Percentiles rank a stretch among this genome's conserved stretches.
phyloP scores from a whole-genome alignment of 35 echinoderm and acorn worm genomes.

The Chiridota heheva region DNA sequence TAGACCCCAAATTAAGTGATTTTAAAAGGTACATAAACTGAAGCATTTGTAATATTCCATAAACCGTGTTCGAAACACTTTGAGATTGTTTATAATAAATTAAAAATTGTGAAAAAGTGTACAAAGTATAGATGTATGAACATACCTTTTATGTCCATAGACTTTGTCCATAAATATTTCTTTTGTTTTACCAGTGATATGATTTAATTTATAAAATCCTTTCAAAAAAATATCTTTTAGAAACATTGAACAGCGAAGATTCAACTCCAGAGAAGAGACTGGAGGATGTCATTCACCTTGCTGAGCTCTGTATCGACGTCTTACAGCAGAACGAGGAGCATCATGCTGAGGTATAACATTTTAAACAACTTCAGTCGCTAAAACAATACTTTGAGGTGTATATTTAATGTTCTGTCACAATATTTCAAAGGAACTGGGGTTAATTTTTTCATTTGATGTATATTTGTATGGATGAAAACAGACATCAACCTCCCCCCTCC shows the following conservation, averaged over 20 bases:
- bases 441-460: neutral
- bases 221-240: constrained; percentile 31
- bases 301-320: constrained; percentile 95
- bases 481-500: neutral
- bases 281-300: constrained; percentile 93
- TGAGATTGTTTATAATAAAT: too few relatives aligned
- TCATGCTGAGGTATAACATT: constrained; percentile 96
- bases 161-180: neutral
- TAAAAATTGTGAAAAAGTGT: too few relatives aligned
- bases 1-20: too few relatives aligned
- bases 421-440: too few relatives aligned
- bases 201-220: neutral
- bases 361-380: too few relatives aligned
- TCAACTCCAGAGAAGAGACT: constrained; percentile 81
- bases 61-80: too few relatives aligned
- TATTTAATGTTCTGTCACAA: too few relatives aligned
- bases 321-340: constrained; percentile 99
- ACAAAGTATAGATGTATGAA: too few relatives aligned
- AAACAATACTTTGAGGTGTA: too few relatives aligned
- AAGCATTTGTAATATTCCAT: too few relatives aligned
- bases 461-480: neutral
- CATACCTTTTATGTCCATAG: too few relatives aligned
- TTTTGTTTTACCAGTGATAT: neutral
- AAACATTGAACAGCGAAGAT: constrained; percentile 82
- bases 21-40: too few relatives aligned